Evolutionary conservation across 2,797 vertebrate genomes (phyloP).

Genomic region (Microctenopoma steveboyesi): DNA sequence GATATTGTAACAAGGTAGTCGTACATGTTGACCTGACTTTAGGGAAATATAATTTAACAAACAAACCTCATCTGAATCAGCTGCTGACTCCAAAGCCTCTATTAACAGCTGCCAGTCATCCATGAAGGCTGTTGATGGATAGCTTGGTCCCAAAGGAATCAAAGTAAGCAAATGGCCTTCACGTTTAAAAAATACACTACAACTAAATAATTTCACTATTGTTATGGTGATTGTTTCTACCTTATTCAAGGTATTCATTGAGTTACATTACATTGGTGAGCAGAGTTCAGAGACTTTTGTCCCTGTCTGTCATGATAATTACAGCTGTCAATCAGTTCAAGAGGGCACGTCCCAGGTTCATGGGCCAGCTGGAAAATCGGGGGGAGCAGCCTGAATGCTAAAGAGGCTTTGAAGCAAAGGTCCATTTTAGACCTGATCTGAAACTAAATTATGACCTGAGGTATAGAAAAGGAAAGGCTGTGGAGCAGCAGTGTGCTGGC

Average conservation of each 20-base stretch:
- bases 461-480: background rate
- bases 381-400: constrained; percentile 33
- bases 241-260: background rate
- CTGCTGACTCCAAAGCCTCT: too few relatives aligned
- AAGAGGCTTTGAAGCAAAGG: constrained; percentile 26
- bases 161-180: too few relatives aligned
- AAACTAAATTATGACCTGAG: constrained; percentile 32
- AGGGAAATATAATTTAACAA: too few relatives aligned
- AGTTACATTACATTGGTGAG: background rate
- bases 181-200: too few relatives aligned
- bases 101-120: too few relatives aligned
- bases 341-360: constrained; percentile 25
- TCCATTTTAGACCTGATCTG: constrained; percentile 20
- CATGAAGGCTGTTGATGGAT: too few relatives aligned
- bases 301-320: background rate
- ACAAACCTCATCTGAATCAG: too few relatives aligned
- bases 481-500: background rate
- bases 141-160: too few relatives aligned
- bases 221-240: too few relatives aligned
- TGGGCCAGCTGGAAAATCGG: constrained; percentile 20
- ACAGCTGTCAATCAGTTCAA: constrained; percentile 23
- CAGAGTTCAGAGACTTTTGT: background rate
- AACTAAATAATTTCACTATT: too few relatives aligned
- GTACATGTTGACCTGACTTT: too few relatives aligned
- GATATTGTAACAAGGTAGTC: too few relatives aligned